phyloP scores from a whole-genome alignment of 2,113 vertebrate species.

The Gobius niger region DNA sequence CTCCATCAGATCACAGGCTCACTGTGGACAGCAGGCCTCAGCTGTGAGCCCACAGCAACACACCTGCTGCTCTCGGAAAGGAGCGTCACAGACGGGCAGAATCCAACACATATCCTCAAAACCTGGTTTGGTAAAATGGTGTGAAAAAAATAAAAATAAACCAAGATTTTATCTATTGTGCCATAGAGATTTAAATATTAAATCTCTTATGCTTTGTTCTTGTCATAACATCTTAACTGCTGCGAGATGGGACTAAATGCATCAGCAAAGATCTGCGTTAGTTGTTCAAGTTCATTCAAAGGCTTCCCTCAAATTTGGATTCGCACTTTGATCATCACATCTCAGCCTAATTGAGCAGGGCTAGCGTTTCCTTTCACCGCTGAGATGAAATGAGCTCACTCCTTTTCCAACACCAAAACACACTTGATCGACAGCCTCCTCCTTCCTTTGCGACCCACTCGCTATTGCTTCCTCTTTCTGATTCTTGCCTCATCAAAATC shows the following conservation, averaged over 20 bases:
- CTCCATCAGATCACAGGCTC: not conserved
- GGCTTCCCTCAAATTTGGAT: not conserved
- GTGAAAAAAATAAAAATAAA: no score
- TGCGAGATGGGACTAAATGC: not conserved
- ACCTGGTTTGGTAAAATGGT: no score
- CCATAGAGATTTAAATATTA: no score
- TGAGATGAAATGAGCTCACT: slow-evolving; percentile 10
- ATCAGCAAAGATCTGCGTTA: not conserved
- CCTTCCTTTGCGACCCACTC: slow-evolving; percentile 8
- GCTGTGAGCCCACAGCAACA: not conserved
- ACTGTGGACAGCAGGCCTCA: slow-evolving; percentile 5
- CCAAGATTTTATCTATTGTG: no score
- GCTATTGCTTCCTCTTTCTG: slow-evolving; percentile 9
- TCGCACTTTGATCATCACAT: not conserved
- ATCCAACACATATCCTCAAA: no score
- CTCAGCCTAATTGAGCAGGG: not conserved
- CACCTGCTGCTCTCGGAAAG: not conserved
- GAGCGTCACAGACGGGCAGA: not conserved
- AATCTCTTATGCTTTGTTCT: no score
- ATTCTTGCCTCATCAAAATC: slow-evolving; percentile 11
- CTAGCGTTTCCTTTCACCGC: not conserved
- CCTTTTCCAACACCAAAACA: slow-evolving; percentile 4
- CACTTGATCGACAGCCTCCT: slow-evolving; percentile 7
- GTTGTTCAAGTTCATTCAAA: not conserved
- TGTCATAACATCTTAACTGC: not conserved